phyloP scores from a whole-genome alignment of 1,140 invertebrate species.

The Latrodectus geometricus region DNA sequence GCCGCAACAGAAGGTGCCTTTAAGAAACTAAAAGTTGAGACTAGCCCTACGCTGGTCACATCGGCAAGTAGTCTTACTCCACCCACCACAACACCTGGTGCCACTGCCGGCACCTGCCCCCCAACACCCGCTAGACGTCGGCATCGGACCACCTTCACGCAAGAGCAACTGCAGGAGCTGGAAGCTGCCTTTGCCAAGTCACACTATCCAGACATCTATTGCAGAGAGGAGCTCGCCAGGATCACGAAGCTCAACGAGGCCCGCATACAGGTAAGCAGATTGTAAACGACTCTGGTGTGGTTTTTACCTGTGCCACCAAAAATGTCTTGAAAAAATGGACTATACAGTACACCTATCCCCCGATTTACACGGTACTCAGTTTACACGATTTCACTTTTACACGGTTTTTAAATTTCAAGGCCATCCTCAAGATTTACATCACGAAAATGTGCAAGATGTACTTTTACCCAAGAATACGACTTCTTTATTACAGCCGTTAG shows the following conservation, averaged over 20 bases:
- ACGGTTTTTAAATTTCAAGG: too few species aligned
- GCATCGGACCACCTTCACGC: slow-evolving; percentile 97
- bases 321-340: too few species aligned
- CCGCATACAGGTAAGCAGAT: slow-evolving; percentile 99
- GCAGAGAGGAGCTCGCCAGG: slow-evolving; percentile 97
- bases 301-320: too few species aligned
- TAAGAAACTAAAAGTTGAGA: slow-evolving; percentile 94
- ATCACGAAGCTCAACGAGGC: slow-evolving; percentile 99
- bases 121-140: slow-evolving; percentile 94
- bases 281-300: too few species aligned
- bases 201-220: slow-evolving; percentile 99
- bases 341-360: too few species aligned
- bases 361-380: too few species aligned
- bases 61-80: slow-evolving; percentile 68
- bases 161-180: slow-evolving; percentile 98
- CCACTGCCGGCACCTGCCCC: slow-evolving; percentile 82
- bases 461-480: too few species aligned
- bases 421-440: too few species aligned
- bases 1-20: slow-evolving; percentile 86
- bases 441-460: too few species aligned
- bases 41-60: slow-evolving; percentile 65
- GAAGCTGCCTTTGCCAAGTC: slow-evolving; percentile 99
- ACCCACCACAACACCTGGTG: slow-evolving; percentile 81
- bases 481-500: too few species aligned
- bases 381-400: too few species aligned